phyloP scores from a whole-genome alignment of 1,140 invertebrate genomes.

The Lithobius niger region DNA sequence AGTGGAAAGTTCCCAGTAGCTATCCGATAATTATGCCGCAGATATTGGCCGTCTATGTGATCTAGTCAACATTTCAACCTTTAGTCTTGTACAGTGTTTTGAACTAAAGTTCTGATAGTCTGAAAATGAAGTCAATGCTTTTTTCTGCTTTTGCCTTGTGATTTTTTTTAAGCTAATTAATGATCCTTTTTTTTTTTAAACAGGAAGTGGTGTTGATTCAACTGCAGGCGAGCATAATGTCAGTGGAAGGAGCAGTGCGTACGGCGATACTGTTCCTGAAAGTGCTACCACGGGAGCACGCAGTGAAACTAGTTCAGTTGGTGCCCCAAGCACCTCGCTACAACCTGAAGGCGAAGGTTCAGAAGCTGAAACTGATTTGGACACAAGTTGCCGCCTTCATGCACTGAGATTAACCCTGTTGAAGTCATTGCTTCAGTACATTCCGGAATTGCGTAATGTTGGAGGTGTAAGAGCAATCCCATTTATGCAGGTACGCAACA shows the following conservation, averaged over 20 bases:
- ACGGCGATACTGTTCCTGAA: slow-evolving; percentile 51
- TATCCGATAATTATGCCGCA: no score
- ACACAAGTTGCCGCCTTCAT: slow-evolving; percentile 31
- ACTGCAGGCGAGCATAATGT: slow-evolving; percentile 67
- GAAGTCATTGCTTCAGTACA: slow-evolving; percentile 46
- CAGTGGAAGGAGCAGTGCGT: slow-evolving; percentile 75
- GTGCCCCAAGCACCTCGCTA: slow-evolving; percentile 31
- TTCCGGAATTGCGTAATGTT: slow-evolving; percentile 44
- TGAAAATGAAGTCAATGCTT: neutral
- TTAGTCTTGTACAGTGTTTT: no score
- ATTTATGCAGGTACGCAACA: slow-evolving; percentile 56
- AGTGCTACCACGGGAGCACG: slow-evolving; percentile 26
- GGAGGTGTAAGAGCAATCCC: slow-evolving; percentile 75
- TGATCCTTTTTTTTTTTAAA: neutral
- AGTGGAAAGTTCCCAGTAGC: no score
- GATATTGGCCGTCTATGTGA: no score
- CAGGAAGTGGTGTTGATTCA: slow-evolving; percentile 68
- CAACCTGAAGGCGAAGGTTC: slow-evolving; percentile 24
- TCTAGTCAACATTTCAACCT: no score
- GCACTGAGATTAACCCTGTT: slow-evolving; percentile 50
- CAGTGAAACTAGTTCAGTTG: slow-evolving; percentile 42
- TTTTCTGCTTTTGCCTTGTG: neutral
- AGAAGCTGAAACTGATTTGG: slow-evolving; percentile 26
- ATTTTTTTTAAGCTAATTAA: no score
- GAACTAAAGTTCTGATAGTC: no score